These are phyloP conservation scores for Microcebus lehilahytsara DNA, from an alignment of 2,113 vertebrate species.

Conservation along the genomic window DNA sequence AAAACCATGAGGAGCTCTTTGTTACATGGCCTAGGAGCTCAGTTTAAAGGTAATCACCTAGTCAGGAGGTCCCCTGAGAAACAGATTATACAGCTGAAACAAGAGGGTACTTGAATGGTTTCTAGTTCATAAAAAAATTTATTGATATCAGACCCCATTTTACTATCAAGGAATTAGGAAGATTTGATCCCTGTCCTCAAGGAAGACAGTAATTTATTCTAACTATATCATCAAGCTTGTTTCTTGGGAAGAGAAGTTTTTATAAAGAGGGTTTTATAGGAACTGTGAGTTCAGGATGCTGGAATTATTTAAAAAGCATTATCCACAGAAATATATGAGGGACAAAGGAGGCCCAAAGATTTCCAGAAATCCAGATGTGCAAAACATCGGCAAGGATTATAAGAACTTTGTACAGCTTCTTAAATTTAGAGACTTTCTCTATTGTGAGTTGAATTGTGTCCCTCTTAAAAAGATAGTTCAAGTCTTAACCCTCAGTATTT, in stretches of 20 bases:
- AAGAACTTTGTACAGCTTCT: not conserved
- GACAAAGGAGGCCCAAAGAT: not conserved
- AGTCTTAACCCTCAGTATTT: not conserved
- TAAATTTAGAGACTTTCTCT: not conserved
- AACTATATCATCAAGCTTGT: not conserved
- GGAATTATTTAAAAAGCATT: conserved; percentile 18
- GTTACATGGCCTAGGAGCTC: not conserved
- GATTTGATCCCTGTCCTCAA: not conserved
- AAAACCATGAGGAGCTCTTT: conserved; percentile 40
- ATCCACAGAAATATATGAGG: not conserved
- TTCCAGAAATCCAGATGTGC: not conserved
- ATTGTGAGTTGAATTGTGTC: not conserved
- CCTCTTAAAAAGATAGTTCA: not conserved
- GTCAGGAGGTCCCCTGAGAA: conserved; percentile 7
- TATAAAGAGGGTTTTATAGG: not conserved
- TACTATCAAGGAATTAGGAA: conserved; percentile 38
- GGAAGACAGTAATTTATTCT: conserved; percentile 24
- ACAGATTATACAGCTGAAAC: conserved; percentile 31
- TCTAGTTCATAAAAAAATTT: conserved; percentile 14
- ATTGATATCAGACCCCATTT: conserved; percentile 38
- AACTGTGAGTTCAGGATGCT: not conserved
- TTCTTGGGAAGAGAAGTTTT: conserved; percentile 36
- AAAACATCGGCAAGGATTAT: not conserved
- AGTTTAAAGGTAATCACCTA: conserved; percentile 50
- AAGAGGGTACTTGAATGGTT: not conserved